phyloP scores from a whole-genome alignment of 2,888 invertebrate species.

The Chrysodeixis includens region DNA sequence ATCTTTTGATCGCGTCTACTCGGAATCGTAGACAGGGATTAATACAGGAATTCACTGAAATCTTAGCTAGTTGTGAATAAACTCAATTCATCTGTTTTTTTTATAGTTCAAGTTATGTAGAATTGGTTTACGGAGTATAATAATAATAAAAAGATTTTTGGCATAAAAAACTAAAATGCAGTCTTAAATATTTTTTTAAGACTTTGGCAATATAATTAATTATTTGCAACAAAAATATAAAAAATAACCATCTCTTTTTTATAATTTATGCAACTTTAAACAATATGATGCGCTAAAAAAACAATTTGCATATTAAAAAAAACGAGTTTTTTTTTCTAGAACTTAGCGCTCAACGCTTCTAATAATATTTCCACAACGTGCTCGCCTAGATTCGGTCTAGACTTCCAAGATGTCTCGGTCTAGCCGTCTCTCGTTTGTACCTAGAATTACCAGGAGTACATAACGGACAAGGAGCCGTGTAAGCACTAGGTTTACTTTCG shows the following conservation, averaged over 20 bases:
- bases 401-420: slow-evolving; percentile 58
- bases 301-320: slow-evolving; percentile 23
- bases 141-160: no score
- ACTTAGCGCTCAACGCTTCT: slow-evolving; percentile 9
- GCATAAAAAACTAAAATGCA: no score
- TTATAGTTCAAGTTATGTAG: neutral
- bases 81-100: neutral
- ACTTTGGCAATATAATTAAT: no score
- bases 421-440: slow-evolving; percentile 73
- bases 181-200: no score
- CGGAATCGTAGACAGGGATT: slow-evolving; percentile 38
- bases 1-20: slow-evolving; percentile 44
- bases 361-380: slow-evolving; percentile 18
- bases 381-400: slow-evolving; percentile 46
- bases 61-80: slow-evolving; percentile 18
- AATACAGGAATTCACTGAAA: slow-evolving; percentile 42
- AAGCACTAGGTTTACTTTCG: slow-evolving; percentile 76
- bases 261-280: no score
- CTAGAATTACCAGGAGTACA: slow-evolving; percentile 84
- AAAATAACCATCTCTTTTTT: no score
- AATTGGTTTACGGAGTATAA: neutral
- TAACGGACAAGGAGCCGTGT: slow-evolving; percentile 63
- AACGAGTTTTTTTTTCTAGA: neutral
- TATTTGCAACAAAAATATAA: no score
- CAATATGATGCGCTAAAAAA: no score